phyloP scores from a whole-genome alignment of 2,888 invertebrate species.

The Drosophila parthenogenetica region DNA sequence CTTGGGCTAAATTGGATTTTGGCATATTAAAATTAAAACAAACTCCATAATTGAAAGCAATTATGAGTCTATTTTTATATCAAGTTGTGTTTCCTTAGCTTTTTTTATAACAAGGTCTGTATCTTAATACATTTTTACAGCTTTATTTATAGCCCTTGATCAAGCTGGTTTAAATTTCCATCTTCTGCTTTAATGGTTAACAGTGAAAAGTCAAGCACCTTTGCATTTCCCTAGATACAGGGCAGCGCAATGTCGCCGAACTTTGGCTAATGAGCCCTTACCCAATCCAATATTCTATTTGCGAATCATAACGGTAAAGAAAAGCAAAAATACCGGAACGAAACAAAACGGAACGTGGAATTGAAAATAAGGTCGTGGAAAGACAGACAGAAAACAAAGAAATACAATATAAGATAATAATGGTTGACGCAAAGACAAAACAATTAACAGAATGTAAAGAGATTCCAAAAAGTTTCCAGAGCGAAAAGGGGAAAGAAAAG shows the following conservation, averaged over 20 bases:
- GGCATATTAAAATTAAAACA: too few relatives aligned
- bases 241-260: constrained; percentile 1
- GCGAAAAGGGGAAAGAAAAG: background rate
- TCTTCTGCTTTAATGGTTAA: too few relatives aligned
- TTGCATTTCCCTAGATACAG: background rate
- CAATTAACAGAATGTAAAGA: constrained; percentile 29
- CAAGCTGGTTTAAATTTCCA: background rate
- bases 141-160: background rate
- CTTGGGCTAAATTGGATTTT: too few relatives aligned
- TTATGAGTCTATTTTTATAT: too few relatives aligned
- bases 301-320: constrained; percentile 21
- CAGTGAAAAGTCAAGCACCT: background rate
- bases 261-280: constrained; percentile 9
- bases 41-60: too few relatives aligned
- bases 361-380: constrained; percentile 27
- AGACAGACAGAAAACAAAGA: constrained; percentile 10
- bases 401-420: constrained; percentile 15
- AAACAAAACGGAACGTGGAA: constrained; percentile 27
- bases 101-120: too few relatives aligned
- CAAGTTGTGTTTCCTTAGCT: too few relatives aligned
- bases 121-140: too few relatives aligned
- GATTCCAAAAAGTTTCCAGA: constrained; percentile 48
- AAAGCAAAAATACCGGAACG: constrained; percentile 19
- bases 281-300: constrained; percentile 9
- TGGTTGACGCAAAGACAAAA: constrained; percentile 26